Percentiles rank a stretch among this genome's conserved stretches.
Conservation (phyloP, 2,113 vertebrate species). For the Galemys pyrenaicus region DNA sequence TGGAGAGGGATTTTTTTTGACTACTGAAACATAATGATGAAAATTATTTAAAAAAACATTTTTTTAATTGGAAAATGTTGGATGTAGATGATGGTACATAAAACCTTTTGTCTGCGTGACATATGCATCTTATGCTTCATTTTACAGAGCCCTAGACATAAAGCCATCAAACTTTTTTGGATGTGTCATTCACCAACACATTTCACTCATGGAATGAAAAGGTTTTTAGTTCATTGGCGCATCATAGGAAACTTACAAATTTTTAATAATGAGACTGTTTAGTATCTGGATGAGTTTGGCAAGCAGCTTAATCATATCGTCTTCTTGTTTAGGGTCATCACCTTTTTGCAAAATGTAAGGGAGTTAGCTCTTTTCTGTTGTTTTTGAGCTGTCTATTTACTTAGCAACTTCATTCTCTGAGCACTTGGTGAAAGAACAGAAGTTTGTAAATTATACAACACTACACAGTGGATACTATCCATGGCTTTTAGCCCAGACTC, state of each 20-base stretch:
- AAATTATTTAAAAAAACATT: slow-evolving; percentile 23
- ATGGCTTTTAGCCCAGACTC: slow-evolving; percentile 84
- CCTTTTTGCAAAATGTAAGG: slow-evolving; percentile 78
- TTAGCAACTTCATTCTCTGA: slow-evolving; percentile 84
- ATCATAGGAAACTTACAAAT: neutral
- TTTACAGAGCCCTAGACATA: neutral
- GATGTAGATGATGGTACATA: neutral
- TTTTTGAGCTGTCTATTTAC: slow-evolving; percentile 84
- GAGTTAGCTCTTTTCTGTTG: slow-evolving; percentile 75
- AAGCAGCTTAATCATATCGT: slow-evolving; percentile 22
- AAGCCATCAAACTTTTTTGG: neutral
- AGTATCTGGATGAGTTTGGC: slow-evolving; percentile 74
- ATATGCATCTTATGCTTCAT: neutral
- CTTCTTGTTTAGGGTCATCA: slow-evolving; percentile 65
- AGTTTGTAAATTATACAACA: slow-evolving; percentile 87
- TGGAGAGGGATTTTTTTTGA: neutral
- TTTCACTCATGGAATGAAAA: neutral
- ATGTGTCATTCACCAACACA: neutral
- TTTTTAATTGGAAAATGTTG: slow-evolving; percentile 11
- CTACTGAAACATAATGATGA: neutral
- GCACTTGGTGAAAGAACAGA: slow-evolving; percentile 86
- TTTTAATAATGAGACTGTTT: slow-evolving; percentile 66
- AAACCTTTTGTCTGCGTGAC: neutral
- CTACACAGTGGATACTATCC: slow-evolving; percentile 80
- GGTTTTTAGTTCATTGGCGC: neutral